A percentile compares a stretch with the other conserved stretches of the same genome.
Evolutionary conservation across 1,140 invertebrate species (phyloP).

Genomic region (Harlomillsia oculata): DNA sequence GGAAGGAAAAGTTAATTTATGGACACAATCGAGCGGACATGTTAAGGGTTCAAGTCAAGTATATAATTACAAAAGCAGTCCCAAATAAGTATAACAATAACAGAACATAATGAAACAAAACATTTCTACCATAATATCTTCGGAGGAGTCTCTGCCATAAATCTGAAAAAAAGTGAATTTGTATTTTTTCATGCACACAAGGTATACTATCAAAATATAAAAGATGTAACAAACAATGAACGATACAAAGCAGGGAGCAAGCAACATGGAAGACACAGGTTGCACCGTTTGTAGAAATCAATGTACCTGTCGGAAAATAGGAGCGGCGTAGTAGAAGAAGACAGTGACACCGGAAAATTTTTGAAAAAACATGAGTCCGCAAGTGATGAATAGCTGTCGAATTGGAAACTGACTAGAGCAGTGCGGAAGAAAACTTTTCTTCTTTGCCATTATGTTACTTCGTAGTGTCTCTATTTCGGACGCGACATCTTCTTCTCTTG

Average conservation of each 20-base stretch:
- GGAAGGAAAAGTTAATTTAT: background rate
- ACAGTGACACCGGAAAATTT: conserved; percentile 69
- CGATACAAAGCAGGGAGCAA: no score
- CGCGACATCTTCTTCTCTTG: conserved; percentile 54
- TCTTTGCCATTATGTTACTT: conserved; percentile 49
- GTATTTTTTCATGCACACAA: background rate
- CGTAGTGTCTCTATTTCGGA: conserved; percentile 57
- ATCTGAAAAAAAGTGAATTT: background rate
- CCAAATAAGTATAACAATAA: no score
- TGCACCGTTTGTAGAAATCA: background rate
- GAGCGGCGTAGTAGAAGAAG: conserved; percentile 72
- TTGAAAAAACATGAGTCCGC: conserved; percentile 74
- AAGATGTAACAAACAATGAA: no score
- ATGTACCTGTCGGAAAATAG: conserved; percentile 52
- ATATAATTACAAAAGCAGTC: no score
- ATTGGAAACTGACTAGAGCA: conserved; percentile 38
- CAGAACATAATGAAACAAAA: background rate
- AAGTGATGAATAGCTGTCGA: conserved; percentile 64
- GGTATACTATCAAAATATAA: background rate
- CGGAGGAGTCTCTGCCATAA: background rate
- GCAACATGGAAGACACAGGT: no score
- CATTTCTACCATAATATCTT: conserved; percentile 6
- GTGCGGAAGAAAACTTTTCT: conserved; percentile 41
- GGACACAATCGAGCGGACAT: no score
- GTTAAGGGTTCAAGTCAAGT: no score